phyloP scores from a whole-genome alignment of 2,113 vertebrate genomes.

The Grus americana region DNA sequence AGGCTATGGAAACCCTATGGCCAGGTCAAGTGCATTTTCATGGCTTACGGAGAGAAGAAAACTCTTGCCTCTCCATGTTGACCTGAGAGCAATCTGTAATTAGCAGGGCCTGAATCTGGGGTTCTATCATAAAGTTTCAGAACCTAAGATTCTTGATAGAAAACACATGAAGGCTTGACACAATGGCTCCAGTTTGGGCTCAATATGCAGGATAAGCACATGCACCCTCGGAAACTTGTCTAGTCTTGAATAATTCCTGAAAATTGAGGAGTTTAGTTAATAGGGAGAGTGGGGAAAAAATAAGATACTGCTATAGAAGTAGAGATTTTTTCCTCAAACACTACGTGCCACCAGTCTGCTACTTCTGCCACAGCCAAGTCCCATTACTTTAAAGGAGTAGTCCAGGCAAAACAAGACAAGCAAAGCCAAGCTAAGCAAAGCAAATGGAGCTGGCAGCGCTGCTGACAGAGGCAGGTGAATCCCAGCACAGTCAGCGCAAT shows the following conservation, averaged over 20 bases:
- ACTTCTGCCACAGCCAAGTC: neutral
- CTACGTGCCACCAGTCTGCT: accelerated
- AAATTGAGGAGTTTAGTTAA: neutral
- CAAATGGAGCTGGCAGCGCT: slow-evolving; percentile 10
- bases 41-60: neutral
- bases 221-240: neutral
- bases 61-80: neutral
- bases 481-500: neutral
- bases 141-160: neutral
- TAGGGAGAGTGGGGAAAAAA: accelerated
- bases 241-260: neutral
- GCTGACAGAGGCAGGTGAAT: slow-evolving; percentile 20
- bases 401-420: neutral
- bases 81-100: neutral
- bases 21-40: neutral
- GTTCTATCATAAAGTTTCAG: neutral
- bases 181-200: accelerated
- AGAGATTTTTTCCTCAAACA: neutral
- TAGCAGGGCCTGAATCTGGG: neutral
- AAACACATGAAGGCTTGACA: neutral
- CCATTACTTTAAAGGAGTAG: neutral
- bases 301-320: neutral
- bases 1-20: neutral
- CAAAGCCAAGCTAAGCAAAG: neutral
- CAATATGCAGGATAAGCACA: neutral